These are phyloP conservation scores for Euphonia xanthogaster DNA, from an alignment of 2,797 vertebrate species.

Conservation along the genomic window DNA sequence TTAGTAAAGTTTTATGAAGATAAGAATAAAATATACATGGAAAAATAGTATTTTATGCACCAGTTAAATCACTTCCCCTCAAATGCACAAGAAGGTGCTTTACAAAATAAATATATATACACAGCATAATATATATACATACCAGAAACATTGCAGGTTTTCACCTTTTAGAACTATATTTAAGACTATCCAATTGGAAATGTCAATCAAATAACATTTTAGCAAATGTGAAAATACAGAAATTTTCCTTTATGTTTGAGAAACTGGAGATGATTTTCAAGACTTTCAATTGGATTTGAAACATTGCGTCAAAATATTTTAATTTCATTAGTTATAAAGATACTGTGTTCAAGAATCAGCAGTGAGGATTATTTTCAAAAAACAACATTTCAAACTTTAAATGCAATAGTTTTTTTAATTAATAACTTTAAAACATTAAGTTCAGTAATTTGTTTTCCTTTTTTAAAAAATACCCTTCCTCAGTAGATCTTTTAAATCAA, in stretches of 20 bases:
- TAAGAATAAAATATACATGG: background rate
- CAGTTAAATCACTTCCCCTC: background rate
- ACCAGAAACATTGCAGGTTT: slow-evolving; percentile 17
- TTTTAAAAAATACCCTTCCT: background rate
- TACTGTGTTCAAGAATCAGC: background rate
- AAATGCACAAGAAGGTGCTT: background rate
- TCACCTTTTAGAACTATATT: slow-evolving; percentile 4
- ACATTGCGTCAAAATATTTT: background rate
- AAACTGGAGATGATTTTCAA: background rate
- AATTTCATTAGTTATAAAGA: background rate
- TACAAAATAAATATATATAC: background rate
- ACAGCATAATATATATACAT: background rate
- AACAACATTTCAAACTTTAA: background rate
- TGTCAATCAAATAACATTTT: background rate
- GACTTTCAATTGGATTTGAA: background rate
- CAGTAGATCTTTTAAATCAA: background rate
- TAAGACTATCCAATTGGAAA: slow-evolving; percentile 48
- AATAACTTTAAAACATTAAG: background rate
- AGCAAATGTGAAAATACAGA: background rate
- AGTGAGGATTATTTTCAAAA: background rate
- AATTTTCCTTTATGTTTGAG: background rate
- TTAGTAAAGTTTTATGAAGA: background rate
- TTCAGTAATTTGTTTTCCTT: background rate
- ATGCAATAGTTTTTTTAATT: background rate
- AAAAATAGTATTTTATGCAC: background rate